phyloP scores from a whole-genome alignment of 2,113 vertebrate species.

The cat (Felis catus) region DNA sequence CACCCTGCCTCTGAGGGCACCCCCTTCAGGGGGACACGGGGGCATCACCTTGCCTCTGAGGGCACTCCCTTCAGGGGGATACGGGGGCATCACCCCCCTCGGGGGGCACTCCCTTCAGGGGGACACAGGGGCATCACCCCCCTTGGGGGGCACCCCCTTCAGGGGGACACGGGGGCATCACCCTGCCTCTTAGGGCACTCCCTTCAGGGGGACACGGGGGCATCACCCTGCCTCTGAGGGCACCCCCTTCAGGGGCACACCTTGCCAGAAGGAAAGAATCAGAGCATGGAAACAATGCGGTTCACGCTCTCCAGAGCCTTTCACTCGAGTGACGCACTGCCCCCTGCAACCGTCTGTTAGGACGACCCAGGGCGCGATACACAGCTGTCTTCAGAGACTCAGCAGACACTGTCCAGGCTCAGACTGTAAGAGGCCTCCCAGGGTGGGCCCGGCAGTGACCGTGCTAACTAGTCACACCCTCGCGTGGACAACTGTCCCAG shows the following conservation, averaged over 20 bases:
- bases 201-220: no score
- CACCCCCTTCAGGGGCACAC: neutral
- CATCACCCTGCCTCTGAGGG: rapidly evolving
- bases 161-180: no score
- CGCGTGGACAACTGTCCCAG: rapidly evolving
- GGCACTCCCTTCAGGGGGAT: neutral
- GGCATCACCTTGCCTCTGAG: no score
- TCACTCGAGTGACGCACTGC: neutral
- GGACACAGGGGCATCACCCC: no score
- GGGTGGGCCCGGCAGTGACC: neutral
- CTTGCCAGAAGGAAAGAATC: neutral
- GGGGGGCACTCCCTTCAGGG: neutral
- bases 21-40: no score
- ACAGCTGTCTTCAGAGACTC: neutral
- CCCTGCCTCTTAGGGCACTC: no score
- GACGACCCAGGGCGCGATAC: neutral
- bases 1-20: no score
- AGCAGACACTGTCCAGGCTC: no score
- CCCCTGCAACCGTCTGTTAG: neutral
- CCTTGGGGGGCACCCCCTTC: no score
- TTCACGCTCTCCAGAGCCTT: neutral
- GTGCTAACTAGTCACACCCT: rapidly evolving
- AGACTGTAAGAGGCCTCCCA: neutral
- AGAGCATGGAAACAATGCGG: neutral
- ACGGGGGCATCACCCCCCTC: no score